phyloP scores from a whole-genome alignment of 2,888 invertebrate genomes.

The Melinaea marsaeus region DNA sequence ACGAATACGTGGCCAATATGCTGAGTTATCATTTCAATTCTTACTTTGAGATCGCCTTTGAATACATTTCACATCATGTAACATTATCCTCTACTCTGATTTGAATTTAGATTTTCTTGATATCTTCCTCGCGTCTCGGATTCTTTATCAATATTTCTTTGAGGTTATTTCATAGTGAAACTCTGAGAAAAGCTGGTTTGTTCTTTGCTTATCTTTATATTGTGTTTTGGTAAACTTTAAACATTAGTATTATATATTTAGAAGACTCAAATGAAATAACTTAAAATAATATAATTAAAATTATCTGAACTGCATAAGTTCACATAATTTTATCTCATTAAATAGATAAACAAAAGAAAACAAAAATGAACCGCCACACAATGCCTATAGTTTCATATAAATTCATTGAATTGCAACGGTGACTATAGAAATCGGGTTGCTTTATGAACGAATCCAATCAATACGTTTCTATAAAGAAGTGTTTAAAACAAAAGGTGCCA shows the following conservation, averaged over 20 bases:
- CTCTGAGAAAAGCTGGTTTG: no score
- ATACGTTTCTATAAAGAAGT: constrained; percentile 19
- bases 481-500: constrained; percentile 24
- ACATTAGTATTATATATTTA: no score
- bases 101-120: constrained; percentile 11
- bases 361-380: neutral
- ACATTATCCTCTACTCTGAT: constrained; percentile 15
- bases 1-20: constrained; percentile 34
- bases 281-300: no score
- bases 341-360: neutral
- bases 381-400: neutral
- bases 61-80: constrained; percentile 26
- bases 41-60: constrained; percentile 31
- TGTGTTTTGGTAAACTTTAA: no score
- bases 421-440: constrained; percentile 14
- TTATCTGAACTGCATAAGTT: no score
- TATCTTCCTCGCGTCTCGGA: neutral
- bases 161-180: no score
- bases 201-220: no score
- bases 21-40: constrained; percentile 32
- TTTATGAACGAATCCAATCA: constrained; percentile 25
- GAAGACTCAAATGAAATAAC: no score
- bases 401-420: constrained; percentile 9
- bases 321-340: no score
- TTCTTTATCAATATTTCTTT: no score